A percentile compares a stretch with the other conserved stretches of the same genome.
Evolutionary conservation across 2,113 vertebrate genomes (phyloP).

Genomic region (Saimiri boliviensis): DNA sequence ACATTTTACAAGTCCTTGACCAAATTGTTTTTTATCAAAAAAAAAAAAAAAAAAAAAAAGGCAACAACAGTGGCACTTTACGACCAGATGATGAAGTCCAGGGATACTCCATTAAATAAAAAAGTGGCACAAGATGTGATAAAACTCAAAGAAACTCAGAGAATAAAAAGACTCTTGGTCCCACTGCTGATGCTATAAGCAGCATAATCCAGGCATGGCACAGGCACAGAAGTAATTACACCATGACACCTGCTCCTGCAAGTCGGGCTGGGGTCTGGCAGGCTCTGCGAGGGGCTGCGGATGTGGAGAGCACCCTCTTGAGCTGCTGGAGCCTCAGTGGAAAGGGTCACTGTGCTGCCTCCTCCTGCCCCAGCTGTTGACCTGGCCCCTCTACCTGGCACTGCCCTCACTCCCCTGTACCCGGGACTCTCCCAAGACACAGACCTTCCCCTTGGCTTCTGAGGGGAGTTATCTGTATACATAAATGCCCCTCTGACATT

Average conservation of each 20-base stretch:
- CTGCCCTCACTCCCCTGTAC: rapidly evolving
- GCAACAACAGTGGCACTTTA: not conserved
- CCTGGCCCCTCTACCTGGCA: not conserved
- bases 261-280: not conserved
- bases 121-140: conserved; percentile 9
- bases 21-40: not conserved
- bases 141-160: conserved; percentile 32
- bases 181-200: not conserved
- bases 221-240: conserved; percentile 51
- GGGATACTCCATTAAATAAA: not conserved
- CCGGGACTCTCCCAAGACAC: not conserved
- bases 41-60: not conserved
- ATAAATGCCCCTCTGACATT: too few relatives aligned
- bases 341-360: rapidly evolving
- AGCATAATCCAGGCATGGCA: not conserved
- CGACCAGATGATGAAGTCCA: not conserved
- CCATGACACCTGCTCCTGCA: conserved; percentile 34
- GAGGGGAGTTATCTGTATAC: too few relatives aligned
- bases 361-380: not conserved
- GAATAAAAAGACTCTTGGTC: not conserved
- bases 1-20: not conserved
- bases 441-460: not conserved
- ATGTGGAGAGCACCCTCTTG: rapidly evolving
- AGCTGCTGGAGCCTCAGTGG: not conserved
- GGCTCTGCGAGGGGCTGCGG: not conserved